A percentile compares a stretch with the other conserved stretches of the same genome.
Evolutionary conservation across 2,888 invertebrate species (phyloP).

Genomic region (Acronicta aceris): DNA sequence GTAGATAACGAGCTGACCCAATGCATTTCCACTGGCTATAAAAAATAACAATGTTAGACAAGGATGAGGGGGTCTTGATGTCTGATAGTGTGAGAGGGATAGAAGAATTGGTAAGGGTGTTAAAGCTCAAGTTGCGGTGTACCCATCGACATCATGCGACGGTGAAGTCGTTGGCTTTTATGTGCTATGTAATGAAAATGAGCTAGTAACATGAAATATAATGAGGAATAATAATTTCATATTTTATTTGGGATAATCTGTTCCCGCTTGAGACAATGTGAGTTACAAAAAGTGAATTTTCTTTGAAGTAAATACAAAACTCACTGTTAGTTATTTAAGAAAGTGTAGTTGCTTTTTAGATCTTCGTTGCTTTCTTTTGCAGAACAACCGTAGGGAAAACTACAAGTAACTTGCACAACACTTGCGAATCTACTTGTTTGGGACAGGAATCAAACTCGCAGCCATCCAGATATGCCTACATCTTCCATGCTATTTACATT

Average conservation of each 20-base stretch:
- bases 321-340: too few species aligned
- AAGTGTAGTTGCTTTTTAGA: too few species aligned
- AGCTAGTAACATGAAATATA: constrained; percentile 60
- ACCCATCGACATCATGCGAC: constrained; percentile 54
- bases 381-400: too few species aligned
- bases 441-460: not conserved
- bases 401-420: too few species aligned
- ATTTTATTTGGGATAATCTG: constrained; percentile 36
- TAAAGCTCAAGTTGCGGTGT: constrained; percentile 59
- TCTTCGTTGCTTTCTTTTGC: too few species aligned
- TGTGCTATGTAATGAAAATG: constrained; percentile 71
- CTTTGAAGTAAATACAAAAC: too few species aligned
- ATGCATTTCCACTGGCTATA: constrained; percentile 56
- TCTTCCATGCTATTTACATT: not conserved
- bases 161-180: constrained; percentile 62
- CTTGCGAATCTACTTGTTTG: too few species aligned
- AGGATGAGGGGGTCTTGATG: constrained; percentile 19
- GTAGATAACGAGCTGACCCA: constrained; percentile 55
- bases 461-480: too few species aligned
- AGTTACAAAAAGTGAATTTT: not conserved
- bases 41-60: constrained; percentile 62
- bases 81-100: constrained; percentile 22
- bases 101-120: constrained; percentile 31
- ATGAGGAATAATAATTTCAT: constrained; percentile 50
- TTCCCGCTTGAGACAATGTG: constrained; percentile 5